Base-by-base conservation (phyloP, 2,888 invertebrate species). In the Venusia cambrica region DNA sequence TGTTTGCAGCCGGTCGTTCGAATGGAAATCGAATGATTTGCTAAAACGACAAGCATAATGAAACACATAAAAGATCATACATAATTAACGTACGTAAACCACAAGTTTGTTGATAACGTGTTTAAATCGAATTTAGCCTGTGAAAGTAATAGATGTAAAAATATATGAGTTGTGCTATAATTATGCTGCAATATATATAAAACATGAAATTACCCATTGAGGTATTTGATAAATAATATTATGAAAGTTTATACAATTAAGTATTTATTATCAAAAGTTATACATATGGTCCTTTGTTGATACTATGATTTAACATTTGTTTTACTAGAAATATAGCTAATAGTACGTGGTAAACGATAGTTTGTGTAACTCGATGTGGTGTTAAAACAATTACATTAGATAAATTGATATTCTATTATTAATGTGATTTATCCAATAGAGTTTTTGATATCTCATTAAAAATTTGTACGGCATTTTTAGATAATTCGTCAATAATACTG, bases 91-190 rank as follows among this genome's bases (percentile, higher is more conserved):
- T n/a, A n/a, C n/a, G n/a, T n/a, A 17, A 11, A 10, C 10, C 10
- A 29, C 20, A 27, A 46, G 27, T 24, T 24, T 33, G 26, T 12
- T 20, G 17, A 28, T 37, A 32, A 28, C 14, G 31, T 17, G 29
- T 28, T 20, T 22, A 17, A 38, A 45, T 30, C 45, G 48, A 48
- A 42, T 45, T 48, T 45, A 39, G 33, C 6, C n/a, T n/a, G 17
- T 18, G 19, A 6, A 30, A 19, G 30, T 16, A 11, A 18, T 14
- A n/a, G n/a, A n/a, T n/a, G n/a, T n/a, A n/a, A n/a, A n/a, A n/a
- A n/a, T n/a, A n/a, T n/a, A n/a, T n/a, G n/a, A n/a, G n/a, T n/a
- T n/a, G n/a, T n/a, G n/a, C n/a, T n/a, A n/a, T n/a, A n/a, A n/a
- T n/a, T n/a, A n/a, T n/a, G n/a, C n/a, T n/a, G n/a, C n/a, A n/a